Evolutionary conservation across 2,888 invertebrate species (phyloP).

Genomic region (Stenchaetothrips biformis): DNA sequence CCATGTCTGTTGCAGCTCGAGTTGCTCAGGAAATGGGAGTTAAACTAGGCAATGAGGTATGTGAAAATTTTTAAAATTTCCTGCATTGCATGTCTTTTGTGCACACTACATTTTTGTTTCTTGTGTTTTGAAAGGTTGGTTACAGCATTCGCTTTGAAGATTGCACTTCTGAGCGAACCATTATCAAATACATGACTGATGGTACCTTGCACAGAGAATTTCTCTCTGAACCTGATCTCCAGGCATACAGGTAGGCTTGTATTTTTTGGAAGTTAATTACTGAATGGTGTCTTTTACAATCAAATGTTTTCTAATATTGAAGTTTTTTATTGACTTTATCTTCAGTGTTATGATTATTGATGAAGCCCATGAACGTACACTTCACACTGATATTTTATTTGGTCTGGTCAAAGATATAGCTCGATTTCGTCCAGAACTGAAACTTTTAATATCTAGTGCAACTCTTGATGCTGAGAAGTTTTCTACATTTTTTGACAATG

Average conservation of each 20-base stretch:
- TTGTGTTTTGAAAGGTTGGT: constrained; percentile 50
- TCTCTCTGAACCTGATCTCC: constrained; percentile 92
- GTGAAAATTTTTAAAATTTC: constrained; percentile 41
- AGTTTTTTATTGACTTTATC: constrained; percentile 29
- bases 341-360: constrained; percentile 96
- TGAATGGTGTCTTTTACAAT: not conserved
- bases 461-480: constrained; percentile 98
- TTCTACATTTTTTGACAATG: constrained; percentile 96
- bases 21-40: constrained; percentile 97
- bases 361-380: constrained; percentile 96
- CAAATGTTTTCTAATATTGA: not conserved
- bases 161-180: constrained; percentile 94
- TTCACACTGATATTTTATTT: constrained; percentile 97
- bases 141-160: constrained; percentile 95
- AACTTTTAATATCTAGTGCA: constrained; percentile 94
- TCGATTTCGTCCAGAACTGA: constrained; percentile 86
- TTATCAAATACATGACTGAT: constrained; percentile 99
- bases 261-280: constrained; percentile 30
- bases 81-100: not conserved
- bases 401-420: constrained; percentile 95
- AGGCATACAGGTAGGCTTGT: constrained; percentile 64
- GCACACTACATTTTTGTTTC: not conserved
- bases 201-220: constrained; percentile 97
- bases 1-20: constrained; percentile 98
- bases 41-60: constrained; percentile 90